These are phyloP conservation scores for Eustalomyia histrio DNA, from an alignment of 2,888 invertebrate species.

Conservation along the genomic window DNA sequence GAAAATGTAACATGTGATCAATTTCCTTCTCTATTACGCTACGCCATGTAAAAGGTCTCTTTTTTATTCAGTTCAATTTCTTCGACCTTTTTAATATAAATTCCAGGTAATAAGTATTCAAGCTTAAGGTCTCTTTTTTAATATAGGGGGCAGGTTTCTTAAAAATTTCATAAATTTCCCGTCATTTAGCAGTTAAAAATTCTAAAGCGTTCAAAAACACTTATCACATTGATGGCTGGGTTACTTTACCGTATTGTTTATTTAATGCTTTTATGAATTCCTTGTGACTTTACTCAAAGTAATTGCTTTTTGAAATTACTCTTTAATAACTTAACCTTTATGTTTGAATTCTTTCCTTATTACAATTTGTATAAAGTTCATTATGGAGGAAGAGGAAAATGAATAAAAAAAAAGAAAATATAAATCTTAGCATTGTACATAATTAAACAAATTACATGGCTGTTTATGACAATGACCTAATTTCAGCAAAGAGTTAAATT, in stretches of 20 bases:
- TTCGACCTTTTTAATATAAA: too few species aligned
- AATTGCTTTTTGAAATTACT: constrained; percentile 27
- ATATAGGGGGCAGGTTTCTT: too few species aligned
- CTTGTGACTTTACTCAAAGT: not conserved
- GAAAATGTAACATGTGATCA: too few species aligned
- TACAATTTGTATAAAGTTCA: not conserved
- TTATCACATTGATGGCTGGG: too few species aligned
- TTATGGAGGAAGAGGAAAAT: not conserved
- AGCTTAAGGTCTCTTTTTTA: too few species aligned
- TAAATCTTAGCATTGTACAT: constrained; percentile 18
- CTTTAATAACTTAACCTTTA: constrained; percentile 24
- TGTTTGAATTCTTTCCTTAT: not conserved
- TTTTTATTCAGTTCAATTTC: too few species aligned
- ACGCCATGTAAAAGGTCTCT: too few species aligned
- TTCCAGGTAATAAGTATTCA: too few species aligned
- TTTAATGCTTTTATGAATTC: constrained; percentile 14
- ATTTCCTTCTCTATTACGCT: too few species aligned
- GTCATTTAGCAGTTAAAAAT: too few species aligned
- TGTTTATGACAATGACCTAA: constrained; percentile 46
- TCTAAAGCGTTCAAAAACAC: too few species aligned
- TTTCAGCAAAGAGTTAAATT: constrained; percentile 16
- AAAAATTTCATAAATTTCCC: too few species aligned
- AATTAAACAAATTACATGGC: constrained; percentile 45
- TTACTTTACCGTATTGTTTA: not conserved
- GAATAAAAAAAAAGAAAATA: not conserved